Percentiles rank a stretch among this genome's conserved stretches.
phyloP scores from a whole-genome alignment of 2,888 invertebrate genomes.

The Creontiades dilutus region DNA sequence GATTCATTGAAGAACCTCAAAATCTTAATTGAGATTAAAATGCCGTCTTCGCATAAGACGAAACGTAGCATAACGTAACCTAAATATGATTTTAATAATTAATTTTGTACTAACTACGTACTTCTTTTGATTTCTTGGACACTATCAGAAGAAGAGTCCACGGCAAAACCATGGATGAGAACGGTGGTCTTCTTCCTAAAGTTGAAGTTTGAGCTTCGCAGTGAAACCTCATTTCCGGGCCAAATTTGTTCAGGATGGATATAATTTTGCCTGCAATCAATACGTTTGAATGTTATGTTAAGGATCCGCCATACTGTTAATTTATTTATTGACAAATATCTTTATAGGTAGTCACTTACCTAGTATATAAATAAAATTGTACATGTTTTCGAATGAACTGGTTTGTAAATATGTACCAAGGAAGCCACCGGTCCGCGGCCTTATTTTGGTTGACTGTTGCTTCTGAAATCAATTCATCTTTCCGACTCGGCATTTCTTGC shows the following conservation, averaged over 20 bases:
- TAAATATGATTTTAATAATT: too few species aligned
- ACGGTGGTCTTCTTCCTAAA: neutral
- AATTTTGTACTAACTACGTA: neutral
- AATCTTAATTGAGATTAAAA: too few species aligned
- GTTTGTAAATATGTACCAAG: neutral
- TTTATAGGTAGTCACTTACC: too few species aligned
- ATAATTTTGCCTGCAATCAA: neutral
- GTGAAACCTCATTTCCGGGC: neutral
- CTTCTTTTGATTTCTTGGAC: conserved; percentile 22
- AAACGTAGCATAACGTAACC: too few species aligned
- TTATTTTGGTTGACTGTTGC: neutral
- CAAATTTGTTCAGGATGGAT: neutral
- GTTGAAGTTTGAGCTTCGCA: neutral
- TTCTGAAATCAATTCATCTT: neutral
- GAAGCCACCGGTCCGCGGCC: neutral
- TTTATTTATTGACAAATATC: too few species aligned
- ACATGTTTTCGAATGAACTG: neutral
- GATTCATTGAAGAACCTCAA: too few species aligned
- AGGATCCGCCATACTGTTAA: too few species aligned
- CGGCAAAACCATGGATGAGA: conserved; percentile 9
- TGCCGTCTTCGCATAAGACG: too few species aligned
- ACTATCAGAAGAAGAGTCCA: neutral
- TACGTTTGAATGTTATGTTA: too few species aligned
- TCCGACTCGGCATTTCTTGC: too few species aligned
- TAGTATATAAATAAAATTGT: neutral